Conservation (phyloP, 2,797 vertebrate genomes). For the Rhabdomys pumilio region DNA sequence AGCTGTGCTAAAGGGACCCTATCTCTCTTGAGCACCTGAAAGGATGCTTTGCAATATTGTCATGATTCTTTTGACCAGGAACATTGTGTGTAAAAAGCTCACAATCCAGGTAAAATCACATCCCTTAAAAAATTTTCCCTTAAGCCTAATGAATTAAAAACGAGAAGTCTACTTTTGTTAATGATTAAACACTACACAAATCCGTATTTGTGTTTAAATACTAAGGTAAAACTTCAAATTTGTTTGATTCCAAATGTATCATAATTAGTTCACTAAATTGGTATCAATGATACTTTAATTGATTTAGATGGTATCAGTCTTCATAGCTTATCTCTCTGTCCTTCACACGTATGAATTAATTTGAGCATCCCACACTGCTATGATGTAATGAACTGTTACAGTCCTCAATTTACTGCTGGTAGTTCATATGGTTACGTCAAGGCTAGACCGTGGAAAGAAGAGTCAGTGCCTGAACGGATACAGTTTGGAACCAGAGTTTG, state of each 20-base stretch:
- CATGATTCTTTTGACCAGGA: not conserved
- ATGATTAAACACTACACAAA: not conserved
- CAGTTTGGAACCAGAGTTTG: not conserved
- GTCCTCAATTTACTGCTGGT: not conserved
- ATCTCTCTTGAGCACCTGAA: not conserved
- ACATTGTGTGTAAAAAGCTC: not conserved
- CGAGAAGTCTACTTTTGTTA: conserved; percentile 36
- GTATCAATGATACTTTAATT: not conserved
- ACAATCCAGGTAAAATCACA: not conserved
- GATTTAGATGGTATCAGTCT: not conserved
- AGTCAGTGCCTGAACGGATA: not conserved
- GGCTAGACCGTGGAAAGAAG: not conserved
- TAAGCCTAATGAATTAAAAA: not conserved
- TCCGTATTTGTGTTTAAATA: not conserved
- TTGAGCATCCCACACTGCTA: not conserved
- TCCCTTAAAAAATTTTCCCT: not conserved
- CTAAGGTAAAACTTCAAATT: not conserved
- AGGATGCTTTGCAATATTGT: not conserved
- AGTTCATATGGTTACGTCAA: not conserved
- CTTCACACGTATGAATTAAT: not conserved
- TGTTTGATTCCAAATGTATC: conserved; percentile 1
- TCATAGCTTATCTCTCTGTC: not conserved
- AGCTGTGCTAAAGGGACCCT: not conserved
- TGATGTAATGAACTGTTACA: not conserved
- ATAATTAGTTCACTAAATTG: not conserved